A percentile compares a stretch with the other conserved stretches of the same genome.
These are phyloP conservation scores for Petrolisthes manimaculis DNA, from an alignment of 2,888 invertebrate genomes.

Conservation along the genomic window DNA sequence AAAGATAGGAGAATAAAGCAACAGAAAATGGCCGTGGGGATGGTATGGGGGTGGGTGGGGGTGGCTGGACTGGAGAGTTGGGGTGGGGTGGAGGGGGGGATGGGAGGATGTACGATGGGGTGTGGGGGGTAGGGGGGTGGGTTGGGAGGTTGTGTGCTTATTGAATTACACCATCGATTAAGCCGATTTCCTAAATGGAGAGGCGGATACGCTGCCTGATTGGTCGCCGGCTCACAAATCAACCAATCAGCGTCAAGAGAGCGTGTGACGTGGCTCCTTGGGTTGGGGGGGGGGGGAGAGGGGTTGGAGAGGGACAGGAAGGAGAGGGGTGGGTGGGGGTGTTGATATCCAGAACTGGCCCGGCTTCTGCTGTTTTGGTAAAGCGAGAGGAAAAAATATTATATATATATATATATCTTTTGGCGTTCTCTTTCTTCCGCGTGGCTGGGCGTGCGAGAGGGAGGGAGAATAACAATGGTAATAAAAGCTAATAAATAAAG, in stretches of 20 bases:
- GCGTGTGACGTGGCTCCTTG: neutral
- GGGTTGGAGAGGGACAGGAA: neutral
- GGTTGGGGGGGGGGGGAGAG: neutral
- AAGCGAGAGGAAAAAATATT: too few species aligned
- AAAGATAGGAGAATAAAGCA: neutral
- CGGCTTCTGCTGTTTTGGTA: too few species aligned
- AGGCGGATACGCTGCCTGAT: slow-evolving; percentile 27
- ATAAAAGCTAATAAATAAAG: too few species aligned
- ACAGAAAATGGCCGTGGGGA: neutral
- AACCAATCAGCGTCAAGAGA: slow-evolving; percentile 46
- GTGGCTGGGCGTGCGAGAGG: too few species aligned
- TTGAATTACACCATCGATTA: slow-evolving; percentile 51
- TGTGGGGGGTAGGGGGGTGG: neutral
- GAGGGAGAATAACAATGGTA: too few species aligned
- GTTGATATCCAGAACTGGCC: too few species aligned
- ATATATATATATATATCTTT: too few species aligned
- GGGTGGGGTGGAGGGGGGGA: neutral
- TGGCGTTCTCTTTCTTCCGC: too few species aligned
- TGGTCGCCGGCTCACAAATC: slow-evolving; percentile 29
- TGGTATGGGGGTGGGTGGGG: slow-evolving; percentile 1
- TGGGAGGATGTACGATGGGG: neutral
- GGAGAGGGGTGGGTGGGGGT: too few species aligned
- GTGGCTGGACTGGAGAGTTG: neutral
- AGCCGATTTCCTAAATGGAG: slow-evolving; percentile 53
- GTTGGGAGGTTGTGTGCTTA: neutral